A percentile compares a stretch with the other conserved stretches of the same genome.
These are phyloP conservation scores for Chiloscyllium plagiosum DNA, from an alignment of 2,113 vertebrate genomes.

Conservation along the genomic window DNA sequence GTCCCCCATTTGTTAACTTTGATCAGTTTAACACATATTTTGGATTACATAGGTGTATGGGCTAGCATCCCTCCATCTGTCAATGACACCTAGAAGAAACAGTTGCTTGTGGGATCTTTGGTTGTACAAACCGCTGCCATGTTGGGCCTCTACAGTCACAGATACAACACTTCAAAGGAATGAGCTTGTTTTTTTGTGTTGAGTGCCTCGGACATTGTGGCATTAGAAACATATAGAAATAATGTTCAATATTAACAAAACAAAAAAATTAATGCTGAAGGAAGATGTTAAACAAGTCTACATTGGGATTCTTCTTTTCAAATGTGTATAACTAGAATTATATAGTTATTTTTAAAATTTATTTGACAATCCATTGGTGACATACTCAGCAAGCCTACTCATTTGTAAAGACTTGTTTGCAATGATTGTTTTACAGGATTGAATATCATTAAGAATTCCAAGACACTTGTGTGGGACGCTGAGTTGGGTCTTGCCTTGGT, in stretches of 20 bases:
- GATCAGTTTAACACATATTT: constrained; percentile 24
- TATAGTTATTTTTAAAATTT: background rate
- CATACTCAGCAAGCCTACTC: background rate
- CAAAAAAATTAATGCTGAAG: background rate
- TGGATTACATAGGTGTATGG: background rate
- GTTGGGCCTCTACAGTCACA: background rate
- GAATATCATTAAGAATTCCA: background rate
- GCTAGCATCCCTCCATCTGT: background rate
- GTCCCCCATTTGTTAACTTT: background rate
- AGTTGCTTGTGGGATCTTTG: background rate
- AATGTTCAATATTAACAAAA: background rate
- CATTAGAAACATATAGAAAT: background rate
- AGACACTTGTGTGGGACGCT: background rate
- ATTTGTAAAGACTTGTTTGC: background rate
- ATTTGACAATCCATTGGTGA: background rate
- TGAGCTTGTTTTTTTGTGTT: background rate
- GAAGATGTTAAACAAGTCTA: background rate
- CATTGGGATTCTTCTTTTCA: background rate
- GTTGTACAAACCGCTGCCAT: background rate
- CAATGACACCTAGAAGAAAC: background rate
- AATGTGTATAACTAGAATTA: background rate
- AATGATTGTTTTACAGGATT: background rate
- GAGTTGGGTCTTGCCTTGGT: background rate
- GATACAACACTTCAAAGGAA: background rate
- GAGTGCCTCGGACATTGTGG: background rate